phyloP scores from a whole-genome alignment of 2,888 invertebrate species.

The Dioctria linearis region DNA sequence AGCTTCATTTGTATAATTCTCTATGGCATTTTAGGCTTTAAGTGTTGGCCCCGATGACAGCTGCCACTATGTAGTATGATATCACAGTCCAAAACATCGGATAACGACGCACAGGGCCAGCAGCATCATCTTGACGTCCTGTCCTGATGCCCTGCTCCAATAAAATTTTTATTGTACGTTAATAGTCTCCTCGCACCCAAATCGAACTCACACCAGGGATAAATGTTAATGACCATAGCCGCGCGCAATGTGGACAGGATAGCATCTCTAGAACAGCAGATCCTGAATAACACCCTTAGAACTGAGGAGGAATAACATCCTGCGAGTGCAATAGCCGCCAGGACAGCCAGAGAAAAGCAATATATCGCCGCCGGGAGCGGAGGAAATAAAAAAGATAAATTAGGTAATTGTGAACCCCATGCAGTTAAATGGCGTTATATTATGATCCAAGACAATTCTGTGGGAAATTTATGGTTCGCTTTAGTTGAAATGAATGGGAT shows the following conservation, averaged over 20 bases:
- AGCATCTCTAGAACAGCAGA: conserved; percentile 34
- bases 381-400: conserved; percentile 62
- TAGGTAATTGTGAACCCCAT: conserved; percentile 65
- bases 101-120: not conserved
- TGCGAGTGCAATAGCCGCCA: conserved; percentile 55
- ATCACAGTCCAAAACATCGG: too few relatives aligned
- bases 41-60: not conserved
- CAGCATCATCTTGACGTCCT: conserved; percentile 8
- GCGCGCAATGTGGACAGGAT: conserved; percentile 35
- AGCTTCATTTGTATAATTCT: conserved; percentile 35
- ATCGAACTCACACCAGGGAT: conserved; percentile 23
- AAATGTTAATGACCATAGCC: not conserved
- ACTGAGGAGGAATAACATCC: conserved; percentile 58
- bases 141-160: conserved; percentile 13
- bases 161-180: conserved; percentile 49
- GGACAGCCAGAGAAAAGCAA: conserved; percentile 2
- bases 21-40: conserved; percentile 27
- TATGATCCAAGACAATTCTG: conserved; percentile 61
- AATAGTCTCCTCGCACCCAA: not conserved
- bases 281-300: conserved; percentile 56
- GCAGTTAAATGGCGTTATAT: conserved; percentile 64
- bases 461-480: conserved; percentile 54
- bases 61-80: not conserved
- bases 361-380: conserved; percentile 30
- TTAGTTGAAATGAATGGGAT: conserved; percentile 55